Conservation (phyloP, 1,140 invertebrate genomes). For the Contarinia nasturtii region DNA sequence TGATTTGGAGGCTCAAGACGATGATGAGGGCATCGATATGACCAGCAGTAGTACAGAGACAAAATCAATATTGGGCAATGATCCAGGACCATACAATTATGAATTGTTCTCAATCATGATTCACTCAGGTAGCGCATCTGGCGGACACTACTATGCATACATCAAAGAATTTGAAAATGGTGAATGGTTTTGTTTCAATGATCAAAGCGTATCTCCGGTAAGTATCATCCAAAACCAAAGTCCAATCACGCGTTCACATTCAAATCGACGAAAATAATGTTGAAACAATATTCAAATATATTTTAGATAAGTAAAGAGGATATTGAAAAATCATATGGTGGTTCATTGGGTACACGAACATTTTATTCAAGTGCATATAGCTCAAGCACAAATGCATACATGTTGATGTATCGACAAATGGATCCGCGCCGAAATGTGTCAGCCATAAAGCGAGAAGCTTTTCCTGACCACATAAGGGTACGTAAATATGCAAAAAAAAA, state of each 20-base stretch:
- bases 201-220: constrained; percentile 48
- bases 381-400: constrained; percentile 81
- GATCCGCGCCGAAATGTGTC: constrained; percentile 47
- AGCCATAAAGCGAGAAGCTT: constrained; percentile 45
- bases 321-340: constrained; percentile 70
- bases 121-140: constrained; percentile 77
- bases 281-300: not conserved
- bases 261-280: not conserved
- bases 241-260: constrained; percentile 1
- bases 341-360: constrained; percentile 32
- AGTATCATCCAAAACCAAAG: constrained; percentile 8
- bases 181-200: constrained; percentile 71
- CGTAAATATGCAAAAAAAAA: no score
- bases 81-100: constrained; percentile 57
- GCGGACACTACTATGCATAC: constrained; percentile 88
- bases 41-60: constrained; percentile 26
- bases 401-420: constrained; percentile 80
- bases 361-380: constrained; percentile 58
- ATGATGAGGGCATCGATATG: constrained; percentile 51
- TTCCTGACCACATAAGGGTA: constrained; percentile 45
- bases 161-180: constrained; percentile 68
- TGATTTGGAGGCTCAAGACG: constrained; percentile 21
- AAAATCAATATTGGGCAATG: constrained; percentile 6
- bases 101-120: constrained; percentile 88
- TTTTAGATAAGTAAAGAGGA: constrained; percentile 59